Percentiles rank a stretch among this genome's conserved stretches.
These are phyloP conservation scores for Polyergus mexicanus DNA, from an alignment of 1,140 invertebrate genomes.

Conservation along the genomic window DNA sequence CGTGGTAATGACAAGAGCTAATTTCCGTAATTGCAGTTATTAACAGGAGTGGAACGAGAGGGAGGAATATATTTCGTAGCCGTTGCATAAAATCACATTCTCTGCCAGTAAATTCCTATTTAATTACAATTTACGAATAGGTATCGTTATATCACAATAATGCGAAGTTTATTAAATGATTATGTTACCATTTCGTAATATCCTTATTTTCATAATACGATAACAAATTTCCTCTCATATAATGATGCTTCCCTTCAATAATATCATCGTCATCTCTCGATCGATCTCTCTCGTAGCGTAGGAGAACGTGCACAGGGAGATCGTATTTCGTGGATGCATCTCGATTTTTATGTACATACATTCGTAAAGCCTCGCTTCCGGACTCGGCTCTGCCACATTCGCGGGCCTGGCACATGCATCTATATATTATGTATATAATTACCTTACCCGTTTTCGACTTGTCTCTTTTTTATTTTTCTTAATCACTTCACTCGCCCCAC, in stretches of 20 bases:
- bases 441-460: constrained; percentile 60
- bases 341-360: constrained; percentile 68
- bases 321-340: constrained; percentile 51
- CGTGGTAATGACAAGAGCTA: not conserved
- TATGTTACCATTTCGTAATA: not conserved
- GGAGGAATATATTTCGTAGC: constrained; percentile 20
- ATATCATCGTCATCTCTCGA: not conserved
- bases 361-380: constrained; percentile 54
- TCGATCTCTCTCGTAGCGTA: not conserved
- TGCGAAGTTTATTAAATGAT: not conserved
- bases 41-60: not conserved
- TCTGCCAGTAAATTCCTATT: not conserved
- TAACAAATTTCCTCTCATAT: not conserved
- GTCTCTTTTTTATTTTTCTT: constrained; percentile 22
- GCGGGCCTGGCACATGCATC: constrained; percentile 42
- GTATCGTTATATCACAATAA: constrained; percentile 7
- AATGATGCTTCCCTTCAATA: not conserved
- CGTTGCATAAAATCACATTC: constrained; percentile 8
- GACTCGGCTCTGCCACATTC: constrained; percentile 49
- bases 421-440: constrained; percentile 60
- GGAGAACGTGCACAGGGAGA: constrained; percentile 18
- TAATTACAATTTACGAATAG: constrained; percentile 3
- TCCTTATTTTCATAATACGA: constrained; percentile 25
- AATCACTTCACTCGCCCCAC: constrained; percentile 1
- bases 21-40: constrained; percentile 38